These are phyloP conservation scores for Palythoa heliodiscus DNA, from an alignment of 92 coral and sea anemone species.

Conservation along the genomic window DNA sequence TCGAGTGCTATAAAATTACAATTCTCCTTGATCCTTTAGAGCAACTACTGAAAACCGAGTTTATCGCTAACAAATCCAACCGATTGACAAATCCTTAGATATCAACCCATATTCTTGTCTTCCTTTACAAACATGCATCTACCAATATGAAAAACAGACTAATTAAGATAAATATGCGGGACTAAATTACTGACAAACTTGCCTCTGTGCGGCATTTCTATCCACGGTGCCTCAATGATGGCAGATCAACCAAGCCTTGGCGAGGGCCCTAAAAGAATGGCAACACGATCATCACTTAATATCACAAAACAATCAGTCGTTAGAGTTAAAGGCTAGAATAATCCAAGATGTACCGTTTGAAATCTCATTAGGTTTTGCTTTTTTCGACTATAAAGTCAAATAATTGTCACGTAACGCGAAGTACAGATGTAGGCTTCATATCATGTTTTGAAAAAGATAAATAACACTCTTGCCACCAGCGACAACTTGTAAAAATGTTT, in stretches of 20 bases:
- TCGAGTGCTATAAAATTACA: too few species aligned
- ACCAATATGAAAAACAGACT: too few species aligned
- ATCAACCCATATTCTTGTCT: too few species aligned
- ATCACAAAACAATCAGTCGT: not conserved
- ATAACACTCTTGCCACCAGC: constrained; percentile 29
- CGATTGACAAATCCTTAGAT: too few species aligned
- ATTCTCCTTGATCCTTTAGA: too few species aligned
- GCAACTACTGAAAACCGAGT: too few species aligned
- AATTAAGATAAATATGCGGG: not conserved
- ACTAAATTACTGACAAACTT: not conserved
- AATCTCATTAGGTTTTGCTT: not conserved
- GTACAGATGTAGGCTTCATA: not conserved
- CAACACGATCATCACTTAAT: not conserved
- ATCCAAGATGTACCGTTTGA: not conserved
- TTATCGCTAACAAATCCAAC: not conserved
- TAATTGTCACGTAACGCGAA: not conserved
- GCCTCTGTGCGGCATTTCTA: constrained; percentile 91
- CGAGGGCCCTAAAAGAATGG: constrained; percentile 36
- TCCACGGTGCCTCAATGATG: constrained; percentile 48
- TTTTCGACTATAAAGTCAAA: not conserved
- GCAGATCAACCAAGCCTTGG: constrained; percentile 49
- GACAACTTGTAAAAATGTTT: not conserved
- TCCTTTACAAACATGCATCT: too few species aligned
- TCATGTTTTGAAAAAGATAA: not conserved
- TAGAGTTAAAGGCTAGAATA: not conserved